phyloP scores from a whole-genome alignment of 2,888 invertebrate species.

The Thecophora atra region DNA sequence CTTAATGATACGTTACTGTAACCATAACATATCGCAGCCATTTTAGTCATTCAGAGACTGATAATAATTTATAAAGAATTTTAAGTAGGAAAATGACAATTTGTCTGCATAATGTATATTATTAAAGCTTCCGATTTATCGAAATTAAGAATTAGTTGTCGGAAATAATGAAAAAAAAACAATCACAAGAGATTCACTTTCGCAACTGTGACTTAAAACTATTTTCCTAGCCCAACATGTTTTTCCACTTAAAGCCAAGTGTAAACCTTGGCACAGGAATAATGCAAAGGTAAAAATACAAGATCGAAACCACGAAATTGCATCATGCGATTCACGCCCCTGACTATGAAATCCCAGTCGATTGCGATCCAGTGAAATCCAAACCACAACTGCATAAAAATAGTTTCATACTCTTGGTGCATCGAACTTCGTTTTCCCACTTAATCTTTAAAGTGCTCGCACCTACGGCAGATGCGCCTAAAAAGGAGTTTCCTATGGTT shows the following conservation, averaged over 20 bases:
- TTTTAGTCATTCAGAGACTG: too few relatives aligned
- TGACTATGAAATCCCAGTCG: not conserved
- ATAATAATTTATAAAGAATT: too few relatives aligned
- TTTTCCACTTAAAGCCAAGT: slow-evolving; percentile 30
- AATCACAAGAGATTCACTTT: too few relatives aligned
- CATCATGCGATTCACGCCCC: not conserved
- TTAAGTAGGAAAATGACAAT: too few relatives aligned
- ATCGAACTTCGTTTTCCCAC: slow-evolving; percentile 31
- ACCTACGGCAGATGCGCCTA: not conserved
- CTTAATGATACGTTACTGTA: too few relatives aligned
- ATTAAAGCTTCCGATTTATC: too few relatives aligned
- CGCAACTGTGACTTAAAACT: too few relatives aligned
- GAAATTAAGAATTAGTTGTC: too few relatives aligned
- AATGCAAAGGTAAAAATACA: too few relatives aligned
- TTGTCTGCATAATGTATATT: too few relatives aligned
- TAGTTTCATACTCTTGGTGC: slow-evolving; percentile 26
- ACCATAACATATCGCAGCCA: too few relatives aligned
- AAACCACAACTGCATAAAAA: slow-evolving; percentile 12
- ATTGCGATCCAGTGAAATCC: slow-evolving; percentile 13
- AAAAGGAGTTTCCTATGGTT: not conserved
- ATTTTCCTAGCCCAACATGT: slow-evolving; percentile 16
- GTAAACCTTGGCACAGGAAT: not conserved
- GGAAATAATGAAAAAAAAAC: too few relatives aligned
- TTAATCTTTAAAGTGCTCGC: slow-evolving; percentile 18
- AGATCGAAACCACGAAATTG: not conserved